Conservation (phyloP, 2,113 vertebrate genomes). For the Otocyon megalotis region DNA sequence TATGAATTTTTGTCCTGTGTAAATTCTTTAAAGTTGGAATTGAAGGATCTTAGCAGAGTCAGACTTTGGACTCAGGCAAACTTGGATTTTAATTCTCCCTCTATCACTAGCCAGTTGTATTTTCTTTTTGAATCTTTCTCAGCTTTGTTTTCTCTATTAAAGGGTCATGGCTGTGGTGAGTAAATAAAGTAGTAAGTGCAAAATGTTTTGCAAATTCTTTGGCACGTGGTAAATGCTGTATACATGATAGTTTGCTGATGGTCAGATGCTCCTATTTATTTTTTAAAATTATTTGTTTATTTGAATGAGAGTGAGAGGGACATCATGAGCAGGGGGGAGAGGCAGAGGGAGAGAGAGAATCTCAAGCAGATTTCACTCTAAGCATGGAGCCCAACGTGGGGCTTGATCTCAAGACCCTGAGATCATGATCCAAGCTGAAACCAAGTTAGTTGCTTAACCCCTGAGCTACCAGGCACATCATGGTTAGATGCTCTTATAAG, state of each 20-base stretch:
- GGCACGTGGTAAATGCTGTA: background rate
- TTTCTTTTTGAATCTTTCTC: conserved; percentile 16
- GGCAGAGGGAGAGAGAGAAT: background rate
- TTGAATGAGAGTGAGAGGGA: background rate
- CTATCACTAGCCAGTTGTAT: background rate
- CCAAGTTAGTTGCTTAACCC: background rate
- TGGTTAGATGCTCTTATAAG: background rate
- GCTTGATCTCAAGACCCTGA: background rate
- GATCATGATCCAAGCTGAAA: background rate
- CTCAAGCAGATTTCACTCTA: background rate
- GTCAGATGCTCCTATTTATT: background rate
- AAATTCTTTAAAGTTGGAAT: conserved; percentile 52
- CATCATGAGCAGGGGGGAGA: background rate
- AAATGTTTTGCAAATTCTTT: background rate
- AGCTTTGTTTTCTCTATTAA: conserved; percentile 1
- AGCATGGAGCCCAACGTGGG: background rate
- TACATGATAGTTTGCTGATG: background rate
- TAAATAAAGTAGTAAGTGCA: background rate
- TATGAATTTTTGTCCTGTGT: conserved; percentile 21
- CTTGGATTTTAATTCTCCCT: conserved; percentile 39
- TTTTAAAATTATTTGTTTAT: background rate
- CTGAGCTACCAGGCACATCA: background rate
- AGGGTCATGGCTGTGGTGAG: background rate
- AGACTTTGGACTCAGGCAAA: background rate
- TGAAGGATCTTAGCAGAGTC: background rate